Evolutionary conservation across 2,888 invertebrate species (phyloP).

Genomic region (Gryllus longicercus): DNA sequence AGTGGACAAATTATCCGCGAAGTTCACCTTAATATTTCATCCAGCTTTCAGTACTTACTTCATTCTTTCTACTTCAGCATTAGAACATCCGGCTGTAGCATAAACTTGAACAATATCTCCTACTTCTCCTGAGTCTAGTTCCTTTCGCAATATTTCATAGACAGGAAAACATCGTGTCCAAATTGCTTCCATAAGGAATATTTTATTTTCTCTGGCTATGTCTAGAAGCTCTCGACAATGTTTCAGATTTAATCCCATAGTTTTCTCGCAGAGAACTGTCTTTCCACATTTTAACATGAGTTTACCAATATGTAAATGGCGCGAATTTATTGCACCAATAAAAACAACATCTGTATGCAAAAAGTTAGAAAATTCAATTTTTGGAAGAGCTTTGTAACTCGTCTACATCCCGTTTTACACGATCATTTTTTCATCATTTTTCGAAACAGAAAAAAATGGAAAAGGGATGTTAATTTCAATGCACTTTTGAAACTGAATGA

Average conservation of each 20-base stretch:
- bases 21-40: background rate
- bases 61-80: slow-evolving; percentile 58
- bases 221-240: slow-evolving; percentile 66
- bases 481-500: too few species aligned
- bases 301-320: slow-evolving; percentile 68
- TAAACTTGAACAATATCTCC: slow-evolving; percentile 69
- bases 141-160: slow-evolving; percentile 65
- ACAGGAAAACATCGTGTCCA: slow-evolving; percentile 84
- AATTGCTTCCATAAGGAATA: slow-evolving; percentile 85
- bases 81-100: slow-evolving; percentile 64
- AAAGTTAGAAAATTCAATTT: slow-evolving; percentile 12
- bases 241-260: slow-evolving; percentile 74
- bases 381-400: slow-evolving; percentile 39
- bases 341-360: slow-evolving; percentile 74
- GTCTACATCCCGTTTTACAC: too few species aligned
- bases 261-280: slow-evolving; percentile 87
- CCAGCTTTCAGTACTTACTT: slow-evolving; percentile 48
- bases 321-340: slow-evolving; percentile 71
- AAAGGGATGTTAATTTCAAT: too few species aligned
- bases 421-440: too few species aligned
- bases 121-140: slow-evolving; percentile 61
- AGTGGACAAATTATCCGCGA: too few species aligned
- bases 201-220: slow-evolving; percentile 63
- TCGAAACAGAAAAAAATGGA: too few species aligned
- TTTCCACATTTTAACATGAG: slow-evolving; percentile 77